A percentile compares a stretch with the other conserved stretches of the same genome.
These are phyloP conservation scores for Xerus rutilus DNA, from an alignment of 2,797 vertebrate genomes.

Conservation along the genomic window DNA sequence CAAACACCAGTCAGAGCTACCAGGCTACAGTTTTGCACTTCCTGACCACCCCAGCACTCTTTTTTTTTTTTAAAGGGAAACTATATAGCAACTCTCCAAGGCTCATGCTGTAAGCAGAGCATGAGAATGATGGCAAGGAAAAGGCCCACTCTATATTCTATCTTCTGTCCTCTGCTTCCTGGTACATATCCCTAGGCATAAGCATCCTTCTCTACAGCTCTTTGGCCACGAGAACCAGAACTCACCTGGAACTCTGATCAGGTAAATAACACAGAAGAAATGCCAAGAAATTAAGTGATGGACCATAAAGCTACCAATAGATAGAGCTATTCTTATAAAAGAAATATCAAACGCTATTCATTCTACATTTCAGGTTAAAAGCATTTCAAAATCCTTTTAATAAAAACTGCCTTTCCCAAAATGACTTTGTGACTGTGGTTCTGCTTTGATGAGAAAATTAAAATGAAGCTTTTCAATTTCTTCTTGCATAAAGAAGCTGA, in stretches of 20 bases:
- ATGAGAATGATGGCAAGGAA: neutral
- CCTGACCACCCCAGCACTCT: neutral
- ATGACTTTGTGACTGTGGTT: conserved; percentile 69
- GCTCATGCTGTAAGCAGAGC: neutral
- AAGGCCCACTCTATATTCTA: neutral
- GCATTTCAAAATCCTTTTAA: conserved; percentile 69
- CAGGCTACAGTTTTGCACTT: neutral
- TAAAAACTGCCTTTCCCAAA: conserved; percentile 74
- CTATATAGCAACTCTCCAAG: neutral
- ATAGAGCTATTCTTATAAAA: conserved; percentile 38
- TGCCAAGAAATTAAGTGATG: conserved; percentile 46
- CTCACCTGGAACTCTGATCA: neutral
- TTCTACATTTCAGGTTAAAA: conserved; percentile 58
- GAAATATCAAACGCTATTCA: conserved; percentile 40
- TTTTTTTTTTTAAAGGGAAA: neutral
- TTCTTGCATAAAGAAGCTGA: conserved; percentile 56
- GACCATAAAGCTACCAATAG: neutral
- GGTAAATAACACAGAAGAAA: conserved; percentile 46
- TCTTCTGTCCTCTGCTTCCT: neutral
- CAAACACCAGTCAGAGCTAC: neutral
- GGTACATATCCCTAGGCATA: neutral
- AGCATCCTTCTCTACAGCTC: neutral
- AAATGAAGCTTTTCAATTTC: conserved; percentile 75
- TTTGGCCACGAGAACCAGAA: conserved; percentile 38
- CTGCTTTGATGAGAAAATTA: conserved; percentile 75